phyloP scores from a whole-genome alignment of 2,888 invertebrate genomes.

The Agrilus biguttatus region DNA sequence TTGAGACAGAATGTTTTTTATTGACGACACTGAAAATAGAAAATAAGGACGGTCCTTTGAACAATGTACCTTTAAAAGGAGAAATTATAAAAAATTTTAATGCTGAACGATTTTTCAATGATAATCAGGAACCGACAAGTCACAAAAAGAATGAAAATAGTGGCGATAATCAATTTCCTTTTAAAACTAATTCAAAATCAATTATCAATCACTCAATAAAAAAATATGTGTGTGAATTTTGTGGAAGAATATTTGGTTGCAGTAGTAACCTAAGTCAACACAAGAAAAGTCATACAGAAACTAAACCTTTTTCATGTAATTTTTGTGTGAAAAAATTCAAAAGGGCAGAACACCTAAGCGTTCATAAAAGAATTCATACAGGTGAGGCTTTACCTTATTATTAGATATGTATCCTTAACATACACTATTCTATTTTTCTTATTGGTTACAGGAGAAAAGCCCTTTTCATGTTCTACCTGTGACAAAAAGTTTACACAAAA shows the following conservation, averaged over 20 bases:
- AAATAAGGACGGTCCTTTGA: not conserved
- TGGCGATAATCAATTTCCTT: no score
- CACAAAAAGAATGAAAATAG: no score
- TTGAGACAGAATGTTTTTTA: slow-evolving; percentile 13
- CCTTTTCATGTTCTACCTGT: slow-evolving; percentile 15
- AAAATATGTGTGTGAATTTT: not conserved
- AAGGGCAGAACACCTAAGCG: slow-evolving; percentile 16
- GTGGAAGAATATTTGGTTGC: not conserved
- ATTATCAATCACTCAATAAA: no score
- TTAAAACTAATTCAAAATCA: no score
- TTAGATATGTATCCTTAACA: no score
- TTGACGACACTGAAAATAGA: slow-evolving; percentile 6
- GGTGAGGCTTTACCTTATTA: slow-evolving; percentile 12
- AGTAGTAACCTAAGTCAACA: not conserved
- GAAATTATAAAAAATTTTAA: not conserved
- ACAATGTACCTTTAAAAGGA: no score
- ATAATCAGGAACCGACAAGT: no score
- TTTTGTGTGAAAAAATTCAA: slow-evolving; percentile 13
- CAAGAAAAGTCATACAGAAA: not conserved
- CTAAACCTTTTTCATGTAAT: not conserved
- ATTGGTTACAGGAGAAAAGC: slow-evolving; percentile 14
- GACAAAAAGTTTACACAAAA: slow-evolving; percentile 16
- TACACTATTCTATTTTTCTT: no score
- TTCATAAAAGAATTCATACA: slow-evolving; percentile 20
- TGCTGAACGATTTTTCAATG: no score